Evolutionary conservation across 1,140 invertebrate genomes (phyloP), one percentile per base, ranked within the genome.

Genomic region (Megathymus violae): DNA sequence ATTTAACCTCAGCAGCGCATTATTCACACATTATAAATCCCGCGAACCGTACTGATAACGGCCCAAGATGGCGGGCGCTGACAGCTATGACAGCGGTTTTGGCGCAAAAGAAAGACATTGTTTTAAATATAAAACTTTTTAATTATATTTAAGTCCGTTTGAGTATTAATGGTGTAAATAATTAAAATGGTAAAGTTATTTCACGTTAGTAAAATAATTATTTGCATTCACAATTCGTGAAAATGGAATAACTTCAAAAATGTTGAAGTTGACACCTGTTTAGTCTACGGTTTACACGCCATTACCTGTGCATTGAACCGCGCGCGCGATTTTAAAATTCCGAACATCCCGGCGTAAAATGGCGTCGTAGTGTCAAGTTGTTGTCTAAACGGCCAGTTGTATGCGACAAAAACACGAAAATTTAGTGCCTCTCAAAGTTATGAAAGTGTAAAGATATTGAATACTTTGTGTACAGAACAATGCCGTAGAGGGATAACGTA

Each of bases 11-110:
- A 43, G 19, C 52, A 14, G 48, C 71, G 74, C 73, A 84, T 88
- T 86, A 85, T 81, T 88, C 83, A 86, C 83, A 86, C 78, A 88
- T 88, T 88, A 85, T 88, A 88, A 86, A 86, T 81, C 82, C 79
- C 62, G 54, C 74, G 69, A 71, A 82, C 72, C 81, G 82, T 81
- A 67, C 61, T 69, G 85, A 84, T 86, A 86, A 79, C 76, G 78
- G 66, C 59, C 38, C 71, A 79, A 81, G 75, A 83, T 85, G 82
- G 82, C 85, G 75, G 41, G 67, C 50, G 34, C 59, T 82, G 74
- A 84, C 77, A 80, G 67, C 64, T 73, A 60, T 85, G 78, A 78
- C 77, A 80, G 67, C 72, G 43, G 73, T 74, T 81, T 79, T 72
- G 71, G 79, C 82, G 82, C 70, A 74, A 80, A 74, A 64, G 15